A percentile compares a stretch with the other conserved stretches of the same genome.
Conservation (phyloP, 2,797 vertebrate genomes). For the Clarias laeviceps region DNA sequence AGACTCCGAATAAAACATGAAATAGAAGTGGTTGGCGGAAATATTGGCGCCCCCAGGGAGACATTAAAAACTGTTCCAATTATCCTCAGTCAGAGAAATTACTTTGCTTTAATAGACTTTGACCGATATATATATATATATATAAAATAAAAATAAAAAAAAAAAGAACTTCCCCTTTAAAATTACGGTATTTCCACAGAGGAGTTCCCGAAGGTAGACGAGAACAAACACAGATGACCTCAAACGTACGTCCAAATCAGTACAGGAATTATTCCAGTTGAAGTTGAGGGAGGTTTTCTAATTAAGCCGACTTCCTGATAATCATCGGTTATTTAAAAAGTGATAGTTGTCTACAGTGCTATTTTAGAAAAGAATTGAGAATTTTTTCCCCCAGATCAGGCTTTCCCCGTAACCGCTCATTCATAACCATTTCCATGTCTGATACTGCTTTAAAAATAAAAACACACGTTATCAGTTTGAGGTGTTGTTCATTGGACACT, state of each 20-base stretch:
- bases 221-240: background rate
- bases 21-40: background rate
- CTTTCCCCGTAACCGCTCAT: background rate
- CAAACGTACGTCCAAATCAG: background rate
- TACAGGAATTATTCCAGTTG: background rate
- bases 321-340: background rate
- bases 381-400: background rate
- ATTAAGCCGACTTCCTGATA: background rate
- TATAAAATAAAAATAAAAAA: too few species aligned
- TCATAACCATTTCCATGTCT: too few species aligned
- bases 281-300: background rate
- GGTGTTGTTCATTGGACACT: background rate
- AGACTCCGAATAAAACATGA: background rate
- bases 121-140: too few species aligned
- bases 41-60: background rate
- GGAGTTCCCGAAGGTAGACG: background rate
- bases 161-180: too few species aligned
- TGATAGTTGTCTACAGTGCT: background rate
- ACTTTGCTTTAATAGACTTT: too few species aligned
- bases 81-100: background rate
- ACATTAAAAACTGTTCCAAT: background rate
- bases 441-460: background rate
- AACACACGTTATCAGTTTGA: background rate
- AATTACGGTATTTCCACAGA: background rate
- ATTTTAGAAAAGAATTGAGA: background rate